These are phyloP conservation scores for Spinibarbus caldwelli DNA, from an alignment of 2,797 vertebrate species.

Conservation along the genomic window DNA sequence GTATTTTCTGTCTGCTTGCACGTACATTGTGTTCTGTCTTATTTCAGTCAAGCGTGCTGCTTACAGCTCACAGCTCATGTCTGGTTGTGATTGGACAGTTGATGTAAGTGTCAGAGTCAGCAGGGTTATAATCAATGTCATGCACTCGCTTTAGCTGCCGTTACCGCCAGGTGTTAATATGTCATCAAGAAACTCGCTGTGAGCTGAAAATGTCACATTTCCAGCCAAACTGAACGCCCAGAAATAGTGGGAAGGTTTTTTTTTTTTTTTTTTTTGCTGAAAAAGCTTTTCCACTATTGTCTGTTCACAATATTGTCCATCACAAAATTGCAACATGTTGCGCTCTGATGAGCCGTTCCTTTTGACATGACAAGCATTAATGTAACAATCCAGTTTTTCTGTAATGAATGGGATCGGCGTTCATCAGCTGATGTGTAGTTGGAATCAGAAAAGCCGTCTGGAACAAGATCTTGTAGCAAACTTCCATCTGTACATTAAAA, in stretches of 20 bases:
- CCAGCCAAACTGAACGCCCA: not conserved
- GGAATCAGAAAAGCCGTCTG: not conserved
- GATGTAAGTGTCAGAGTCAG: constrained; percentile 42
- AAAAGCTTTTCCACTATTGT: constrained; percentile 4
- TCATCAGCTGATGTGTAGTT: not conserved
- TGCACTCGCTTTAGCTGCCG: constrained; percentile 44
- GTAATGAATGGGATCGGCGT: not conserved
- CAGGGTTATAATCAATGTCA: constrained; percentile 52
- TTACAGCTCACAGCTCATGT: constrained; percentile 13
- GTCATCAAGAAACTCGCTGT: constrained; percentile 46
- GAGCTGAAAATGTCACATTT: constrained; percentile 48
- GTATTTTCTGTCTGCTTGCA: constrained; percentile 28
- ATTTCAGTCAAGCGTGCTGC: not conserved
- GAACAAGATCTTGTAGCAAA: not conserved
- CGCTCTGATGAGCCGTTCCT: not conserved
- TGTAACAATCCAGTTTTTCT: not conserved
- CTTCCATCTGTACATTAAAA: not conserved
- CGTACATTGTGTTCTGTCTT: not conserved
- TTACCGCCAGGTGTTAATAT: constrained; percentile 56
- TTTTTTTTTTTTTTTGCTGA: constrained; percentile 16
- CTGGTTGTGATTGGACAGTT: constrained; percentile 46
- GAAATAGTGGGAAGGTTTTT: not conserved
- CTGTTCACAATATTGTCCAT: not conserved
- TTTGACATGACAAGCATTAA: constrained; percentile 1
- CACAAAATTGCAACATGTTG: constrained; percentile 5